Evolutionary conservation across 2,113 vertebrate species (phyloP), one percentile per base, ranked within the genome.

Genomic region (Polypterus bichir): DNA sequence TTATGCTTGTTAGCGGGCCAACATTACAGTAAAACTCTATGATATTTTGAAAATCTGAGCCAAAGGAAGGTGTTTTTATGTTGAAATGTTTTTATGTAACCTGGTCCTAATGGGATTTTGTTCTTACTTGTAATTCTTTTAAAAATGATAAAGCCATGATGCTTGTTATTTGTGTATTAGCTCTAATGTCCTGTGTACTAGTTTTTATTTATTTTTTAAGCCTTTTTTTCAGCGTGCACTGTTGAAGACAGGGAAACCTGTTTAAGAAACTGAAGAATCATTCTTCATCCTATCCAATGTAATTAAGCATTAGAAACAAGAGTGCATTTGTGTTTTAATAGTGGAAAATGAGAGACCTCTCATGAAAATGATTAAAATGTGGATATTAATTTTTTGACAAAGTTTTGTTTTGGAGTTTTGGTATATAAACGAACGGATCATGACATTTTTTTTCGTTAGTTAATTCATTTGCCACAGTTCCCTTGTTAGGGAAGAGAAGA

Each of bases 41-140:
- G 9, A 9, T 27, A 27, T 27, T 27, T 27, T 57, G 55, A 49
- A 27, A 55, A 47, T 9, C 56, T 66, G 57, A 66, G 49, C 55
- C 60, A 62, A 58, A 59, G 11, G 56, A 59, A n/a, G 74, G 68
- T 74, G 75, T 79, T 81, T 27, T 76, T 69, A 72, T 74, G 60
- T 68, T 61, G 65, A 45, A 64, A 49, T 3, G 49, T 59, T 52
- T 60, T 55, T 27, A 45, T 44, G 5, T 9, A 49, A 45, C 65
- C 66, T 57, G 27, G 27, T 5, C 66, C 49, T 63, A 66, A 74
- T 27, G 65, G 71, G 70, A 68, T 44, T 27, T 60, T 67, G 72
- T 77, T 80, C 75, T 71, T 71, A 69, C 11, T 10, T 65, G 46
- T 55, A 9, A 7, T 9, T 46, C 10, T 80, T 81, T 80, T 76